Evolutionary conservation across 2,797 vertebrate species (phyloP), one percentile per base, ranked within the genome.

Genomic region (Hypotaenidia philippensis): DNA sequence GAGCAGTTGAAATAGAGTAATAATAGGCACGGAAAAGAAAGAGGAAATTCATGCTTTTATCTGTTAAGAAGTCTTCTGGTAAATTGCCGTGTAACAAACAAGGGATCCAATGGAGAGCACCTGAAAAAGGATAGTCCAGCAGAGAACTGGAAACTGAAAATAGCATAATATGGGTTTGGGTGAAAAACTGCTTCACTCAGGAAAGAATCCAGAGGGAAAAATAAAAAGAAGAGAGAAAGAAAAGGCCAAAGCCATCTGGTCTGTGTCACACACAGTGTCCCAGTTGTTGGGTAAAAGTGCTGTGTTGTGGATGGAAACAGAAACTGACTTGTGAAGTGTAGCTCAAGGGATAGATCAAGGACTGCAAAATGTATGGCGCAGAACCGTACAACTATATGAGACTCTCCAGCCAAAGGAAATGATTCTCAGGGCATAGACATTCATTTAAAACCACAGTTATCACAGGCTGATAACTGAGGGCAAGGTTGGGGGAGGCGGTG

Each of bases 211-310:
- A 47, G 36, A 32, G 7, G 4, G 36, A 53, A 72, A 41, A 60
- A 47, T 18, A 7, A n/a, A 52, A 72, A 55, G 5, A 50, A 65
- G 23, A 41, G 31, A 74, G 12, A 15, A 36, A 17, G 6, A 21
- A 41, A 49, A 41, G 3, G 17, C 8, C 1, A 3, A 40, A 23
- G 22, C 41, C 34, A 13, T 34, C 13, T 61, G 18, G 9, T 60
- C 14, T 65, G 7, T 3, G 4, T 26, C 31, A 72, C 0, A 1
- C 1, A 4, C 2, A 1, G 15, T 26, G 5, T 40, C 77, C 25
- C 53, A 61, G 5, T 5, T 49, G 13, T n/a, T 1, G 6, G 5
- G 29, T 38, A 38, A 44, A 59, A 65, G 3, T 1, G 0, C 13
- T 47, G 38, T n/a, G 6, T 6, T 49, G 11, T 71, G 15, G 40